phyloP scores from a whole-genome alignment of 2,888 invertebrate species.

The Balanococcus diminutus region DNA sequence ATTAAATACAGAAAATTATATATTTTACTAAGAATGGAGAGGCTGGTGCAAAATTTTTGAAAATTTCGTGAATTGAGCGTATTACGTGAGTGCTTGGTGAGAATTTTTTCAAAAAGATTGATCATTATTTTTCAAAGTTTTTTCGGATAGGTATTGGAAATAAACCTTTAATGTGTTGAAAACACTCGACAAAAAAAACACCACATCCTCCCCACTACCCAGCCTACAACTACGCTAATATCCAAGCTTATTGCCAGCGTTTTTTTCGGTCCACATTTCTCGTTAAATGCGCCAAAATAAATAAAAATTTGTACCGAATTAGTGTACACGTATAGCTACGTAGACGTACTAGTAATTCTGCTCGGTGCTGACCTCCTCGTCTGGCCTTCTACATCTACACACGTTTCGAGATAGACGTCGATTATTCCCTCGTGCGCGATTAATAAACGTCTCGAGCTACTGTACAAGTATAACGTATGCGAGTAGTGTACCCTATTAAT shows the following conservation, averaged over 20 bases:
- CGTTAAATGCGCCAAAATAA: background rate
- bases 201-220: background rate
- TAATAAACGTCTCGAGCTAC: slow-evolving; percentile 1
- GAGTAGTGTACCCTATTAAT: slow-evolving; percentile 36
- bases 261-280: background rate
- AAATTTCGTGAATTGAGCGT: no score
- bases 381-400: background rate
- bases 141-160: no score
- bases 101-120: no score
- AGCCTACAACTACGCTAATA: no score
- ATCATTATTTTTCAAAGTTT: no score
- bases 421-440: slow-evolving; percentile 7
- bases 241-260: background rate
- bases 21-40: no score
- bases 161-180: background rate
- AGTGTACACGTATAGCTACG: no score
- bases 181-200: background rate
- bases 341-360: no score
- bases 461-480: background rate
- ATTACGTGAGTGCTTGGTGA: no score
- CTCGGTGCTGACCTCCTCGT: no score
- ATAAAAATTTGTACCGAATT: slow-evolving; percentile 34
- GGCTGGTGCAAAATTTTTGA: no score
- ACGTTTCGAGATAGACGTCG: background rate
- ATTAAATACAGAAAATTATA: no score